Percentiles rank a stretch among this genome's conserved stretches.
These are phyloP conservation scores for Phymatocera aterrima DNA, from an alignment of 2,888 invertebrate genomes.

Conservation along the genomic window DNA sequence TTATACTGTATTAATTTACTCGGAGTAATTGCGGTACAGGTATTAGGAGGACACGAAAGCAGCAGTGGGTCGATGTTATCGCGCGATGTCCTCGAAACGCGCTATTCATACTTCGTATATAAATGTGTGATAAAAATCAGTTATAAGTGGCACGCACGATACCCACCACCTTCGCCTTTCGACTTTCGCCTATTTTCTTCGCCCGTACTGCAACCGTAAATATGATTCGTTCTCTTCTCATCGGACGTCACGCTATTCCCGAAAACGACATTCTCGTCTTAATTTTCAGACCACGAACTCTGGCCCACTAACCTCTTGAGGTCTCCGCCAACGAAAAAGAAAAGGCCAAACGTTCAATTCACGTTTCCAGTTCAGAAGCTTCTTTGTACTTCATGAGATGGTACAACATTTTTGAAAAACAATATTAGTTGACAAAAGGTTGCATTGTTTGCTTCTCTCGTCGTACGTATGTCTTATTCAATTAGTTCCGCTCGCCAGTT, in stretches of 20 bases:
- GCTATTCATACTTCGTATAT: constrained; percentile 13
- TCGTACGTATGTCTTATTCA: neutral
- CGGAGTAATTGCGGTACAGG: constrained; percentile 26
- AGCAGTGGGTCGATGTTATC: constrained; percentile 4
- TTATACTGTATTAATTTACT: neutral
- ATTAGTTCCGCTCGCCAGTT: neutral
- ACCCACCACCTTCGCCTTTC: neutral
- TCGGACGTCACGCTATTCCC: neutral
- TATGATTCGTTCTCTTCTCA: neutral
- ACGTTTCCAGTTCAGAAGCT: neutral
- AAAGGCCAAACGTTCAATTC: neutral
- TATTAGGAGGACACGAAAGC: constrained; percentile 14
- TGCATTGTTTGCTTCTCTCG: neutral
- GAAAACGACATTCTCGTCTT: constrained; percentile 9
- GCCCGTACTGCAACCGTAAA: neutral
- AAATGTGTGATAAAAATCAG: constrained; percentile 29
- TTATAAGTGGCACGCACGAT: constrained; percentile 15
- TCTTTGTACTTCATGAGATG: neutral
- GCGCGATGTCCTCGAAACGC: constrained; percentile 40
- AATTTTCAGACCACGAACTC: neutral
- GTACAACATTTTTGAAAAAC: neutral
- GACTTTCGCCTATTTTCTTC: neutral
- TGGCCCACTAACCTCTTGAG: constrained; percentile 20
- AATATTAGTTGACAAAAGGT: neutral
- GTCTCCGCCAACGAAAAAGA: neutral